These are phyloP conservation scores for Coelinius sp. DNA, from an alignment of 2,888 invertebrate genomes.

Conservation along the genomic window DNA sequence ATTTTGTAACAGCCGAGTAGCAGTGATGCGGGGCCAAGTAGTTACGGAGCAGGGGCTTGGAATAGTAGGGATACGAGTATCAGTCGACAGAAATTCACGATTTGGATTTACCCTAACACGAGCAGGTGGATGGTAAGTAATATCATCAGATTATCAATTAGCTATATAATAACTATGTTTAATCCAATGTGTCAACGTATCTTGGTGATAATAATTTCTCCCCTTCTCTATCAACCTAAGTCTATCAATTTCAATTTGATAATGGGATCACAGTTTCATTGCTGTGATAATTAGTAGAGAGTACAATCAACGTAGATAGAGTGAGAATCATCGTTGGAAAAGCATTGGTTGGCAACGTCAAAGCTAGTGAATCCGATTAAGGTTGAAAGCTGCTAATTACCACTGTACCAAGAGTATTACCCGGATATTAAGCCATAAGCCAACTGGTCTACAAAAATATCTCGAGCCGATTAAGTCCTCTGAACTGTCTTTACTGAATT, in stretches of 20 bases:
- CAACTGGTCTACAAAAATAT: not conserved
- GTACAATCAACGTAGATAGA: not conserved
- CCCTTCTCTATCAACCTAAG: not conserved
- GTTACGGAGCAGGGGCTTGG: constrained; percentile 94
- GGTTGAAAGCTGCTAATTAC: constrained; percentile 65
- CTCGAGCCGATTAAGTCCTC: constrained; percentile 3
- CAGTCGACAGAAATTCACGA: constrained; percentile 92
- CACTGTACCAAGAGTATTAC: constrained; percentile 43
- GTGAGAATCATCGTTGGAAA: not conserved
- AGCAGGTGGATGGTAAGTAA: constrained; percentile 94
- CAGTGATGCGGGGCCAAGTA: constrained; percentile 98
- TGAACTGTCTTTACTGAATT: not conserved
- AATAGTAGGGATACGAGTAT: constrained; percentile 96
- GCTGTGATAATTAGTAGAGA: not conserved
- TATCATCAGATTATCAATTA: not conserved
- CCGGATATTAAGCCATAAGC: not conserved
- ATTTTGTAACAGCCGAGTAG: constrained; percentile 88
- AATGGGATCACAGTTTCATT: not conserved
- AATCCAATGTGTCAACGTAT: not conserved
- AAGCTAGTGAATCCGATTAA: constrained; percentile 58
- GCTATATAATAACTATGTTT: not conserved
- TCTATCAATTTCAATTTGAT: not conserved
- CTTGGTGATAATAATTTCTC: not conserved
- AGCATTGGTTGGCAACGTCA: constrained; percentile 48
- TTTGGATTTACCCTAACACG: constrained; percentile 97